Conservation (phyloP, 2,113 vertebrate genomes). For the Trematomus loennbergii region DNA sequence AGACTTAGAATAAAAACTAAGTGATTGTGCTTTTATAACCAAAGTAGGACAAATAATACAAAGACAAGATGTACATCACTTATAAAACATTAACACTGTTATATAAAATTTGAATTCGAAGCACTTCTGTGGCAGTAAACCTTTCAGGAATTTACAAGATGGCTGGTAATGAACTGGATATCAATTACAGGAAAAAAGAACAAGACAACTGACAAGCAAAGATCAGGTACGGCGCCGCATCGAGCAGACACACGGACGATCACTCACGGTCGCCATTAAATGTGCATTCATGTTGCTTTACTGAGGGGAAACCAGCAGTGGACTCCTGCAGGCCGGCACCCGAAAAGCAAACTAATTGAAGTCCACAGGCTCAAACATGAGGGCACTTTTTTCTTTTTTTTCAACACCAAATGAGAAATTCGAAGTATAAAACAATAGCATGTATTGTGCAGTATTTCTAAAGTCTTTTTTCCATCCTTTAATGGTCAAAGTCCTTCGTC, state of each 20-base stretch:
- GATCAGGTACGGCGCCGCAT: constrained; percentile 59
- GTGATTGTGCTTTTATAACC: constrained; percentile 99
- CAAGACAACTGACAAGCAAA: constrained; percentile 68
- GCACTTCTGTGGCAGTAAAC: constrained; percentile 93
- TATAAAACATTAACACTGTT: constrained; percentile 93
- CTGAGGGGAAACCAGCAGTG: constrained; percentile 38
- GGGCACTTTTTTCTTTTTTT: constrained; percentile 42
- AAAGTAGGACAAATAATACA: constrained; percentile 86
- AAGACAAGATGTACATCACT: constrained; percentile 82
- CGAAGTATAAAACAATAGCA: constrained; percentile 76
- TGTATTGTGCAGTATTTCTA: constrained; percentile 80
- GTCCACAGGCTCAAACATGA: constrained; percentile 66
- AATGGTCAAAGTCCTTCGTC: constrained; percentile 68
- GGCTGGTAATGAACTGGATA: constrained; percentile 79
- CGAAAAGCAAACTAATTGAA: constrained; percentile 64
- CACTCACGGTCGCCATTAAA: constrained; percentile 67
- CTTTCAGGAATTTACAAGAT: constrained; percentile 86
- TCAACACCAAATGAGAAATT: constrained; percentile 75
- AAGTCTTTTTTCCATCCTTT: constrained; percentile 73
- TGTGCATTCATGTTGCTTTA: constrained; percentile 71
- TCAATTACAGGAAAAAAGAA: constrained; percentile 72
- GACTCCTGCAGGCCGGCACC: constrained; percentile 52
- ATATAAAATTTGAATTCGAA: constrained; percentile 92
- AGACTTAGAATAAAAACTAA: constrained; percentile 96
- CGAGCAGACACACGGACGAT: constrained; percentile 61